These are phyloP conservation scores for Hippocampus zosterae DNA, from an alignment of 2,113 vertebrate genomes.

Conservation along the genomic window DNA sequence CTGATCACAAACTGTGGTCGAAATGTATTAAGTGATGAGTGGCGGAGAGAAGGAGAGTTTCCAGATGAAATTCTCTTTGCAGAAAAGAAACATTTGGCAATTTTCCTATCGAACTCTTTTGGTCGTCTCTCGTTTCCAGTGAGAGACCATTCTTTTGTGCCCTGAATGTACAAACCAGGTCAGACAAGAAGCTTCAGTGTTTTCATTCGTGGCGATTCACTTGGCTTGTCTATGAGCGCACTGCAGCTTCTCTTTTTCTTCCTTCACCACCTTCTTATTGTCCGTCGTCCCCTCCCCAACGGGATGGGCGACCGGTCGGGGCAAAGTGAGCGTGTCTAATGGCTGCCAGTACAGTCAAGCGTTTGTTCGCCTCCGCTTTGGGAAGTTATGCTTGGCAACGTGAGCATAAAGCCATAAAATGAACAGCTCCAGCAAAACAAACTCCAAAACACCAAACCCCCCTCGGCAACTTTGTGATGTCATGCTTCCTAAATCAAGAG, in stretches of 20 bases:
- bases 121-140: constrained; percentile 53
- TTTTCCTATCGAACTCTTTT: constrained; percentile 36
- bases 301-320: constrained; percentile 29
- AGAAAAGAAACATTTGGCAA: constrained; percentile 21
- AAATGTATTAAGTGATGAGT: neutral
- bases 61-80: neutral
- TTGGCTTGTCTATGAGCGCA: constrained; percentile 33
- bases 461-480: neutral
- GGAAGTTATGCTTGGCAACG: constrained; percentile 5
- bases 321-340: constrained; percentile 43
- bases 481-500: neutral
- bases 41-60: neutral
- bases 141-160: constrained; percentile 56
- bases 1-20: too few relatives aligned
- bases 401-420: neutral
- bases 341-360: constrained; percentile 20
- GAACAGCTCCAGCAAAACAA: neutral
- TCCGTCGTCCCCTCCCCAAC: constrained; percentile 19
- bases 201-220: constrained; percentile 30
- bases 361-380: constrained; percentile 14
- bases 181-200: constrained; percentile 26
- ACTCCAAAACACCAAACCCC: too few relatives aligned
- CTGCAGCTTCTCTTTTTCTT: constrained; percentile 32
- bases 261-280: constrained; percentile 16
- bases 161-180: constrained; percentile 26